Percentiles rank a stretch among this genome's conserved stretches.
These are phyloP conservation scores for Alaudala cheleensis DNA, from an alignment of 2,113 vertebrate species.

Conservation along the genomic window DNA sequence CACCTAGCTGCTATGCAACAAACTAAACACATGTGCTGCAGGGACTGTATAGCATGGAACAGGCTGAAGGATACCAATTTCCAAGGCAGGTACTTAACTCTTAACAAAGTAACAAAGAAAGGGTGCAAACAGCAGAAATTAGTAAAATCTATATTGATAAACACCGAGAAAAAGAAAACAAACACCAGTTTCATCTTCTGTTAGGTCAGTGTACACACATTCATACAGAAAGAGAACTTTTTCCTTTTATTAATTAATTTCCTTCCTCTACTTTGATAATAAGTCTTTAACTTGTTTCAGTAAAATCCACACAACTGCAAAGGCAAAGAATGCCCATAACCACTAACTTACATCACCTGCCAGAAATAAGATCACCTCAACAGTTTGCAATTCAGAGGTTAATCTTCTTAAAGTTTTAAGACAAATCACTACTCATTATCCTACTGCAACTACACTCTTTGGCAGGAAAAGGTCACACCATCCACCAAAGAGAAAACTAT, in stretches of 20 bases:
- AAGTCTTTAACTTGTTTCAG: not conserved
- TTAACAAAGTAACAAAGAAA: not conserved
- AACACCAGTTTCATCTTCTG: not conserved
- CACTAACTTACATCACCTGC: not conserved
- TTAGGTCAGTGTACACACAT: not conserved
- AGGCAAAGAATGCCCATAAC: not conserved
- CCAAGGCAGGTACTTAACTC: not conserved
- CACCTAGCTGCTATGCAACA: not conserved
- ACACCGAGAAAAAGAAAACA: not conserved
- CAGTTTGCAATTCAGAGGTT: not conserved
- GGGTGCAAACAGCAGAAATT: not conserved
- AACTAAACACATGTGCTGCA: not conserved
- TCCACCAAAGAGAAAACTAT: not conserved
- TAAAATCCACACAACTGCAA: not conserved
- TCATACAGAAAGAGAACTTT: not conserved
- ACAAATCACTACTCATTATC: not conserved
- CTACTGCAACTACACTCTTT: not conserved
- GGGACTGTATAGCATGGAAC: not conserved
- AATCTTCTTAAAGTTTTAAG: constrained; percentile 19
- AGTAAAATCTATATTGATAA: not conserved
- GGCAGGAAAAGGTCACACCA: not conserved
- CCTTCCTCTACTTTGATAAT: not conserved
- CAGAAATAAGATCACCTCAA: constrained; percentile 27
- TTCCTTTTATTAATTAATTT: not conserved
- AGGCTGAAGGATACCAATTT: not conserved